phyloP scores from a whole-genome alignment of 2,113 vertebrate species.

The Arothron firmamentum region DNA sequence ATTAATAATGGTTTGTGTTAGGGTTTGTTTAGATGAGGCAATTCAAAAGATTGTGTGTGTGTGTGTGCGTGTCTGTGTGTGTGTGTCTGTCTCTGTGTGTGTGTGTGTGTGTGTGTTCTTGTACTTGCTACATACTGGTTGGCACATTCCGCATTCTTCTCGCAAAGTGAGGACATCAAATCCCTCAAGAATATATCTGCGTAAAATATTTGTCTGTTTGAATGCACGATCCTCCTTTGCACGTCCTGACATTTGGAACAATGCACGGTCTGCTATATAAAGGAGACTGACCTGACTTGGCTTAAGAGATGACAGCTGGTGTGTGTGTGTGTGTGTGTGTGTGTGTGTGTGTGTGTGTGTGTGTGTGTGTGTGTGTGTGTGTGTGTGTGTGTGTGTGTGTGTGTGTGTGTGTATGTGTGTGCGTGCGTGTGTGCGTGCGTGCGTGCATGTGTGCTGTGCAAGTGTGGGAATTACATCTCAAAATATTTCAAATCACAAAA shows the following conservation, averaged over 20 bases:
- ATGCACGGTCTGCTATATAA: background rate
- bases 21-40: background rate
- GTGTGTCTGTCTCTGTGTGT: slow-evolving; percentile 8
- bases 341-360: too few relatives aligned
- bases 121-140: background rate
- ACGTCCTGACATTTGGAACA: too few relatives aligned
- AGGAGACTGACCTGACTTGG: background rate
- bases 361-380: background rate
- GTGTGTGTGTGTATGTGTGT: background rate
- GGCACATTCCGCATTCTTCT: too few relatives aligned
- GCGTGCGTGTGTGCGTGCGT: background rate
- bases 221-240: too few relatives aligned
- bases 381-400: background rate
- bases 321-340: background rate
- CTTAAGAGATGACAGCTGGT: background rate
- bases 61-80: background rate
- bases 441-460: background rate
- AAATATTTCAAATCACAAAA: background rate
- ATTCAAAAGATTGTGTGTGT: too few relatives aligned
- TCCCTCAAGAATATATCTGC: too few relatives aligned
- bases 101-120: slow-evolving; percentile 13
- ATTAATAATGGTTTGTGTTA: too few relatives aligned
- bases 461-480: background rate
- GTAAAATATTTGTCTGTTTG: too few relatives aligned
- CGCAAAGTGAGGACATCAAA: too few relatives aligned